Conservation (phyloP, 2,113 vertebrate genomes). For the Scomber colias region DNA sequence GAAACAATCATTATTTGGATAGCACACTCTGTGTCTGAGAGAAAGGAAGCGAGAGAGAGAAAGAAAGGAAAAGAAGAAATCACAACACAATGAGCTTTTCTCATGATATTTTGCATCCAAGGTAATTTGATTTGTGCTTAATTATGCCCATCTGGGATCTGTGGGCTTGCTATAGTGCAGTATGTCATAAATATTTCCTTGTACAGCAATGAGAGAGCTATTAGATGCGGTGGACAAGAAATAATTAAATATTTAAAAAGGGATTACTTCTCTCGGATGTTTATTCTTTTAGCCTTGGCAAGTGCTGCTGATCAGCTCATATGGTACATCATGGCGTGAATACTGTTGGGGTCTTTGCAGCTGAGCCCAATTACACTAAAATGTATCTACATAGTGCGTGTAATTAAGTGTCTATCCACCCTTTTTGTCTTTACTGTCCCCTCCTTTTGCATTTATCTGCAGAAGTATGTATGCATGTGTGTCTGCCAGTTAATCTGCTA, state of each 20-base stretch:
- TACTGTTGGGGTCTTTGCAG: not conserved
- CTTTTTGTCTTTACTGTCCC: not conserved
- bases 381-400: not conserved
- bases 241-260: constrained; percentile 42
- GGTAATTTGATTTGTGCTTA: constrained; percentile 26
- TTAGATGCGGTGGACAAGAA: constrained; percentile 11
- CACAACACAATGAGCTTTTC: not conserved
- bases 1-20: constrained; percentile 24
- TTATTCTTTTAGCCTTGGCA: not conserved
- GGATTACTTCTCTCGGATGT: not conserved
- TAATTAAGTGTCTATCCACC: not conserved
- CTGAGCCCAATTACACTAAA: constrained; percentile 10
- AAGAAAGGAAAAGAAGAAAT: not conserved
- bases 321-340: not conserved
- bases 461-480: not conserved
- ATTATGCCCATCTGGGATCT: constrained; percentile 6
- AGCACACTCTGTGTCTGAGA: not conserved
- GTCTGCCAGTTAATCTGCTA: constrained; percentile 5
- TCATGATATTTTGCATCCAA: constrained; percentile 8
- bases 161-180: constrained; percentile 8
- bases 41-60: not conserved
- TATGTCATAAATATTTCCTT: constrained; percentile 25
- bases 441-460: not conserved
- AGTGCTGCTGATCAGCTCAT: constrained; percentile 1
- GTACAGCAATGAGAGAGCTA: constrained; percentile 18